Conservation (phyloP, 2,888 invertebrate genomes). For the Eupeodes latifasciatus region DNA sequence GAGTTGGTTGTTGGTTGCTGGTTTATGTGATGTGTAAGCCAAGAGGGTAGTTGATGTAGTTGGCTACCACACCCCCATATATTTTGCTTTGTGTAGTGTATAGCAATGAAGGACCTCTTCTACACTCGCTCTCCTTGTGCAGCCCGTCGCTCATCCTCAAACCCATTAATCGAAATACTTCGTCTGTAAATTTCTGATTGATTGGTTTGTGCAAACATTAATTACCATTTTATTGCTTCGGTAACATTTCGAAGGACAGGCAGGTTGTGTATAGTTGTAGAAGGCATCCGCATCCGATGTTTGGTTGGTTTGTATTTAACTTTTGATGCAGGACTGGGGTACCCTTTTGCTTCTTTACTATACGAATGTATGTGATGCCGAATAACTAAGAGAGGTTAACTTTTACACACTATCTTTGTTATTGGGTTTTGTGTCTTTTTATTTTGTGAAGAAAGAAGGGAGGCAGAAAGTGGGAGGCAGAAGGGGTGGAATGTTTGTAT, state of each 20-base stretch:
- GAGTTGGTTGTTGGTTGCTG: not conserved
- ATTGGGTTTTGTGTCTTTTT: not conserved
- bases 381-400: slow-evolving; percentile 45
- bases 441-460: not conserved
- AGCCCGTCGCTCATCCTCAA: slow-evolving; percentile 69
- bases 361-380: not conserved
- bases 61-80: slow-evolving; percentile 40
- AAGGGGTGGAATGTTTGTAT: not conserved
- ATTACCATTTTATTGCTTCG: slow-evolving; percentile 78
- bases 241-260: slow-evolving; percentile 68
- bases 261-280: slow-evolving; percentile 36
- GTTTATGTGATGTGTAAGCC: slow-evolving; percentile 22
- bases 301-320: slow-evolving; percentile 73
- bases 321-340: slow-evolving; percentile 24
- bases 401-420: slow-evolving; percentile 42
- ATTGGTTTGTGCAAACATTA: slow-evolving; percentile 78
- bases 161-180: slow-evolving; percentile 77
- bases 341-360: slow-evolving; percentile 58
- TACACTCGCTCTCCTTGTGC: slow-evolving; percentile 36
- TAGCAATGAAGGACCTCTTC: slow-evolving; percentile 31
- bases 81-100: not conserved
- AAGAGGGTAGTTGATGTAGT: slow-evolving; percentile 23
- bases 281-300: slow-evolving; percentile 56
- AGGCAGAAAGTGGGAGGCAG: not conserved
- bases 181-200: slow-evolving; percentile 78